A percentile compares a stretch with the other conserved stretches of the same genome.
Conservation (phyloP, 2,888 invertebrate genomes). For the Chaetogeoica ovagalla region DNA sequence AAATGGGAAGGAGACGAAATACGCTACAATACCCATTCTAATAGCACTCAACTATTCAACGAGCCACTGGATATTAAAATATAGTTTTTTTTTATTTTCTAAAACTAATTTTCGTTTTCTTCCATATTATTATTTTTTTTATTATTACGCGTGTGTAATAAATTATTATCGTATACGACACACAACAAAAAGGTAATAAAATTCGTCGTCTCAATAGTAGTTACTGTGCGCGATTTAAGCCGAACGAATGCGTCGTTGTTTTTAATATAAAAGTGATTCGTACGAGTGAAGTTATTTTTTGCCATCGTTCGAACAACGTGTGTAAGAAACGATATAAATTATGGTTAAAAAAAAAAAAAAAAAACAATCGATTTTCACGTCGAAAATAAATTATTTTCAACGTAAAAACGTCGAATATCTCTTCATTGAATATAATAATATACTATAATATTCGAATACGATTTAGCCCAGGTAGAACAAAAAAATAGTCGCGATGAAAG, state of each 20-base stretch:
- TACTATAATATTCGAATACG: too few relatives aligned
- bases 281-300: neutral
- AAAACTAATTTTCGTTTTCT: constrained; percentile 14
- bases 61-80: constrained; percentile 6
- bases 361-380: too few relatives aligned
- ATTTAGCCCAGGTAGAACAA: too few relatives aligned
- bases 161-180: constrained; percentile 1
- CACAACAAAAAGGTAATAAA: constrained; percentile 15
- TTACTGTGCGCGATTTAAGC: neutral
- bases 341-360: too few relatives aligned
- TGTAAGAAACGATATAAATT: too few relatives aligned
- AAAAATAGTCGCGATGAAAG: too few relatives aligned
- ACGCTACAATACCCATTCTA: too few relatives aligned
- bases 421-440: too few relatives aligned
- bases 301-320: neutral
- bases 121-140: neutral
- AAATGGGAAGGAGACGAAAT: too few relatives aligned
- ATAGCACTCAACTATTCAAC: neutral
- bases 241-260: constrained; percentile 9
- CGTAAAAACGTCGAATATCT: too few relatives aligned
- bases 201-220: neutral
- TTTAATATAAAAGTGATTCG: neutral
- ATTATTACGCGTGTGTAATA: neutral
- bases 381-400: too few relatives aligned
- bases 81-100: too few relatives aligned